Conservation (phyloP, 30 jellyfish, hydroid and myxozoan species). For the Catostylus mosaicus region DNA sequence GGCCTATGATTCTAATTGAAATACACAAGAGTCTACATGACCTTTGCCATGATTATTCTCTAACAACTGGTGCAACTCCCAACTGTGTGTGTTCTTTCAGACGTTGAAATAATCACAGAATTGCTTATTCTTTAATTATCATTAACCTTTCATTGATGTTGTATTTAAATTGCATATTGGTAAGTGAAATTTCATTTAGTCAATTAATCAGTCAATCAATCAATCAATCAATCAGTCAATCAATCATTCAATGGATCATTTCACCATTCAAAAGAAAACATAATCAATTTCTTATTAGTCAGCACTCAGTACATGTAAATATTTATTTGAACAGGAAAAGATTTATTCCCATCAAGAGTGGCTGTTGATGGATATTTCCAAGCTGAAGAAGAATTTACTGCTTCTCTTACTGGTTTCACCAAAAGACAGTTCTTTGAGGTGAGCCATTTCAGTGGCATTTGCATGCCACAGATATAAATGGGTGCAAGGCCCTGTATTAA, state of each 20-base stretch:
- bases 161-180: too few relatives aligned
- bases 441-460: not conserved
- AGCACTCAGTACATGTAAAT: not conserved
- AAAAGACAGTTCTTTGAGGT: constrained; percentile 94
- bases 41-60: too few relatives aligned
- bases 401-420: constrained; percentile 79
- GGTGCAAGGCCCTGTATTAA: too few relatives aligned
- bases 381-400: constrained; percentile 86
- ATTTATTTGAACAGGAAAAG: constrained; percentile 14
- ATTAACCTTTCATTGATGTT: too few relatives aligned
- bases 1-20: too few relatives aligned
- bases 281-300: not conserved
- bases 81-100: too few relatives aligned
- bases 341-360: constrained; percentile 50
- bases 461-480: too few relatives aligned
- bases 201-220: not conserved
- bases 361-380: constrained; percentile 57
- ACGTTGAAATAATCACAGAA: too few relatives aligned
- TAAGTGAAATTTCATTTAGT: too few relatives aligned
- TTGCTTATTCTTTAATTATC: too few relatives aligned
- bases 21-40: too few relatives aligned
- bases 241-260: not conserved
- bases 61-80: too few relatives aligned
- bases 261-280: not conserved
- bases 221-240: not conserved